Percentiles rank a stretch among this genome's conserved stretches.
These are phyloP conservation scores for Lepetodrilus schrolli DNA, from an alignment of 2,888 invertebrate species.

Conservation along the genomic window DNA sequence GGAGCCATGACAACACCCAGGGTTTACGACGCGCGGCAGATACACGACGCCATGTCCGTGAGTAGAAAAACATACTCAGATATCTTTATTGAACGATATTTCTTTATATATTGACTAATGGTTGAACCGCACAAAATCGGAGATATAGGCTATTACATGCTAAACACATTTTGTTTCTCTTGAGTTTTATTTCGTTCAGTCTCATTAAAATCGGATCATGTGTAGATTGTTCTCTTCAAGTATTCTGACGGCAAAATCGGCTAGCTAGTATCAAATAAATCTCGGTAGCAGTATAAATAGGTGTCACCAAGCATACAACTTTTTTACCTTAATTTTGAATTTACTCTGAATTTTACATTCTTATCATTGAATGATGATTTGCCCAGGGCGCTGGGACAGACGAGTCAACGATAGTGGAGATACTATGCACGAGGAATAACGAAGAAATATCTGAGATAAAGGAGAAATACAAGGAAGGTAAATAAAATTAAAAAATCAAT, in stretches of 20 bases:
- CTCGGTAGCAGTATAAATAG: too few relatives aligned
- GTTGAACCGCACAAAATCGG: too few relatives aligned
- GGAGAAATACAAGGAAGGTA: conserved; percentile 53
- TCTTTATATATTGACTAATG: too few relatives aligned
- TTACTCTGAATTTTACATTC: background rate
- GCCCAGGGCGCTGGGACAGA: conserved; percentile 86
- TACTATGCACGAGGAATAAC: conserved; percentile 81
- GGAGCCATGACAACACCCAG: conserved; percentile 89
- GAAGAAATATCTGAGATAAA: conserved; percentile 81
- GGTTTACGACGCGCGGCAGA: conserved; percentile 86
- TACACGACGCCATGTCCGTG: conserved; percentile 85
- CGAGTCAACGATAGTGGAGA: conserved; percentile 87
- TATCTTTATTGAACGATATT: background rate
- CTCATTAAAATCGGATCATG: too few relatives aligned
- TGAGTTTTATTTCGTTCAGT: background rate
- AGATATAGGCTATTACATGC: too few relatives aligned
- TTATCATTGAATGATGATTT: background rate
- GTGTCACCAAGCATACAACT: too few relatives aligned
- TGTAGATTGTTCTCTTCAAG: too few relatives aligned
- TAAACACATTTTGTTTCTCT: background rate
- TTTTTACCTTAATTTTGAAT: too few relatives aligned
- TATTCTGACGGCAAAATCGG: too few relatives aligned
- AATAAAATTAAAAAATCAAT: too few relatives aligned
- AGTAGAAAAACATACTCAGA: too few relatives aligned
- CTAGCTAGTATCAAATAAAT: too few relatives aligned